These are phyloP conservation scores for Carettochelys insculpta DNA, from an alignment of 2,113 vertebrate species.

Conservation along the genomic window DNA sequence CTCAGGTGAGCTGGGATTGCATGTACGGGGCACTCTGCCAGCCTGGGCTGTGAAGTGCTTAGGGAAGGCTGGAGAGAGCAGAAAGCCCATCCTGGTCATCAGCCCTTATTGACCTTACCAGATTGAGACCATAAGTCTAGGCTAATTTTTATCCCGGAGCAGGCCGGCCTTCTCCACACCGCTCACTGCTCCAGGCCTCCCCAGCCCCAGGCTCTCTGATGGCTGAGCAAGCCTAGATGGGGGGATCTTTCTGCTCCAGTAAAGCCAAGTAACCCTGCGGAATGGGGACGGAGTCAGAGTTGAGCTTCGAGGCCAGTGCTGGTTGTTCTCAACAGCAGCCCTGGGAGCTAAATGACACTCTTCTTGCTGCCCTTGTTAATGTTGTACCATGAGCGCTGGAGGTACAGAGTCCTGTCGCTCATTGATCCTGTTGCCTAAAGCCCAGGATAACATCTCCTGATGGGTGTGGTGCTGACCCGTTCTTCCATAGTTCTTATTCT, in stretches of 20 bases:
- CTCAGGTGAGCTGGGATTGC: slow-evolving; percentile 82
- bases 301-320: background rate
- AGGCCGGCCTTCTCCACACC: background rate
- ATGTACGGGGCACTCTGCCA: background rate
- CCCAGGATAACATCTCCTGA: background rate
- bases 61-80: background rate
- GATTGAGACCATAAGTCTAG: background rate
- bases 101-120: background rate
- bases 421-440: background rate
- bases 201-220: background rate
- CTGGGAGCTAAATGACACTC: background rate
- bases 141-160: background rate
- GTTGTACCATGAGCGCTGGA: background rate
- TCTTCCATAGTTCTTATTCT: background rate
- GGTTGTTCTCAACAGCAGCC: background rate
- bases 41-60: fast-evolving
- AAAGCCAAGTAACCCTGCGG: background rate
- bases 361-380: background rate
- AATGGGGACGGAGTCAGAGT: background rate
- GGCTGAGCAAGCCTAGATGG: background rate
- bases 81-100: background rate
- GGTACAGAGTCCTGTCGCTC: background rate
- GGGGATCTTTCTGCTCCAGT: background rate
- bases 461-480: background rate
- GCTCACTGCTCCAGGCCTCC: background rate